phyloP scores from a whole-genome alignment of 2,113 vertebrate genomes.

The Tringa solitaria region DNA sequence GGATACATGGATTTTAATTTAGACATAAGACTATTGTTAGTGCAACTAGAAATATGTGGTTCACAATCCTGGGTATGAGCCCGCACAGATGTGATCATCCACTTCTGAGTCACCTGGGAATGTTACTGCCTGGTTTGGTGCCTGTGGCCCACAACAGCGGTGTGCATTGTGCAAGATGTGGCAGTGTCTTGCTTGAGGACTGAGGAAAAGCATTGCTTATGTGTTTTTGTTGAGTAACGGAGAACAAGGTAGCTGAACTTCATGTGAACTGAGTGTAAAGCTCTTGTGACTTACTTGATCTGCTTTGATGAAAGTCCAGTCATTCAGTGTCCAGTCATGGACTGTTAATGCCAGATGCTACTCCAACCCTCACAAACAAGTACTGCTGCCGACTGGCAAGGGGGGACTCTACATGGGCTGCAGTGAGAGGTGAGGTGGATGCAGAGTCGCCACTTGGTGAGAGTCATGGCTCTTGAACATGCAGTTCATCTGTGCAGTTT shows the following conservation, averaged over 20 bases:
- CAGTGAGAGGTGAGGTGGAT: neutral
- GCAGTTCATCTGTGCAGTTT: fast-evolving
- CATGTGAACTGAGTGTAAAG: neutral
- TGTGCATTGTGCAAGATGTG: neutral
- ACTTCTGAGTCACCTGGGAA: neutral
- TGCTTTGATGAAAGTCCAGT: neutral
- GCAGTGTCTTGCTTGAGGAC: neutral
- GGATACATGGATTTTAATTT: neutral
- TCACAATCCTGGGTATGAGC: neutral
- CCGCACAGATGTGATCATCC: neutral
- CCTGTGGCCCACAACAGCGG: neutral
- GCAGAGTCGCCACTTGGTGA: neutral
- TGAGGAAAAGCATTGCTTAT: neutral
- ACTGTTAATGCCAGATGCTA: neutral
- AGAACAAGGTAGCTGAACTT: neutral
- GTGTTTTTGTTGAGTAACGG: neutral
- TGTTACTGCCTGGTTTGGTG: neutral
- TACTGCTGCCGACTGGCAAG: fast-evolving
- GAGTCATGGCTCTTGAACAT: neutral
- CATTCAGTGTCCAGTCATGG: neutral
- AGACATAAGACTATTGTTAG: neutral
- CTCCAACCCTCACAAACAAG: fast-evolving
- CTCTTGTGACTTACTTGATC: neutral
- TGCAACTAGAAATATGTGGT: neutral
- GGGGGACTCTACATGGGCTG: fast-evolving